Evolutionary conservation across 2,113 vertebrate species (phyloP).

Genomic region (Cnemophilus loriae): DNA sequence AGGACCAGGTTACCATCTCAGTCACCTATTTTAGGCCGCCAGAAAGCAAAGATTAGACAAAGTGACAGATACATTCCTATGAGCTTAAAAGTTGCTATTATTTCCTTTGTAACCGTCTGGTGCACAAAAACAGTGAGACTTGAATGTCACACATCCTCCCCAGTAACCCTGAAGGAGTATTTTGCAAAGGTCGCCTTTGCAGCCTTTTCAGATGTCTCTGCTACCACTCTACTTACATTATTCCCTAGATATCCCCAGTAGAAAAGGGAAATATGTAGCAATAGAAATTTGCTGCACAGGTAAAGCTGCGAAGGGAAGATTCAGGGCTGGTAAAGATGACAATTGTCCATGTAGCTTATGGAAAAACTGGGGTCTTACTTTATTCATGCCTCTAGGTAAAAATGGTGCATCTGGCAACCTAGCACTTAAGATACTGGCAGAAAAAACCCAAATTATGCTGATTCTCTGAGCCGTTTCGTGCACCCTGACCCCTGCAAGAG

Average conservation of each 20-base stretch:
- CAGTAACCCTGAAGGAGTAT: conserved; percentile 10
- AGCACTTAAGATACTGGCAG: neutral
- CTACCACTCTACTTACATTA: neutral
- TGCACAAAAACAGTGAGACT: neutral
- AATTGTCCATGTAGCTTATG: accelerated
- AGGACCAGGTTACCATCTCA: neutral
- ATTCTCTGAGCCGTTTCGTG: accelerated
- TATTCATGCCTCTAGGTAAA: neutral
- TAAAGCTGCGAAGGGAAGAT: neutral
- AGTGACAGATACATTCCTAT: neutral
- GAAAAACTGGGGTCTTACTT: neutral
- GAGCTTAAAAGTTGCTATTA: neutral
- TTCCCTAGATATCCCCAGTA: neutral
- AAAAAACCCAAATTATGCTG: neutral
- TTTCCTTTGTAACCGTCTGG: neutral
- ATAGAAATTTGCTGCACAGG: neutral
- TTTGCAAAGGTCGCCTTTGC: neutral
- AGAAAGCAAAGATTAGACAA: neutral
- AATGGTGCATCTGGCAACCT: neutral
- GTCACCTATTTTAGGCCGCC: neutral
- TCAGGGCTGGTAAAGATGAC: neutral
- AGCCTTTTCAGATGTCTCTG: neutral
- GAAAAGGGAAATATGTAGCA: neutral
- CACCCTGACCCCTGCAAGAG: neutral
- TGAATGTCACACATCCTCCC: conserved; percentile 7